These are phyloP conservation scores for Caligus rogercresseyi DNA, from an alignment of 1,140 invertebrate species.

Conservation along the genomic window DNA sequence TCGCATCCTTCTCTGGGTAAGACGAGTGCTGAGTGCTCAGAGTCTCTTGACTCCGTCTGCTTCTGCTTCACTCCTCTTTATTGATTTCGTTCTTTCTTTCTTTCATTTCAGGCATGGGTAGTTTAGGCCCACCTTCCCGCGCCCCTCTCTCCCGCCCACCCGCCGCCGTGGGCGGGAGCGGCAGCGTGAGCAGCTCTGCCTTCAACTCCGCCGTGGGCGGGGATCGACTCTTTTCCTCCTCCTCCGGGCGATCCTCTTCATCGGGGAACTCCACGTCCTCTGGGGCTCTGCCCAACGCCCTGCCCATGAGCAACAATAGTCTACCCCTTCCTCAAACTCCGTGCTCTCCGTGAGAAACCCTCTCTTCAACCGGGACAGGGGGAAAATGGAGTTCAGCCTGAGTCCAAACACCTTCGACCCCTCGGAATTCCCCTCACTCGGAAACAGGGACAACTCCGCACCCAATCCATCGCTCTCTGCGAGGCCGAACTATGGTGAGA, in stretches of 20 bases:
- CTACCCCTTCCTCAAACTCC: neutral
- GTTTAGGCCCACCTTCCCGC: neutral
- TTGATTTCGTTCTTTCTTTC: neutral
- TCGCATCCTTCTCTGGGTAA: neutral
- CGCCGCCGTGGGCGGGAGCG: neutral
- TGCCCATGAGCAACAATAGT: neutral
- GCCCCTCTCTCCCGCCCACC: neutral
- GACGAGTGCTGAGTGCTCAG: too few species aligned
- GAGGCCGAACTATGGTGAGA: slow-evolving; percentile 12
- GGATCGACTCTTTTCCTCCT: neutral
- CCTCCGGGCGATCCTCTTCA: neutral
- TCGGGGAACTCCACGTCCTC: neutral
- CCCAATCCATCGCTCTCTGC: slow-evolving; percentile 10
- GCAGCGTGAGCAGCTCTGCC: neutral
- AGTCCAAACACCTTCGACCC: slow-evolving; percentile 11
- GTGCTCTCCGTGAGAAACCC: neutral
- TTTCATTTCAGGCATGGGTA: neutral
- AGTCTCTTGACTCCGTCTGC: neutral
- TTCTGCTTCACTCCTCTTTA: neutral
- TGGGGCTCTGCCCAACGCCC: neutral
- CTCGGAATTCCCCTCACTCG: slow-evolving; percentile 11
- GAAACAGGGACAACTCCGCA: slow-evolving; percentile 9
- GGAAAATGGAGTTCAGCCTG: slow-evolving; percentile 2
- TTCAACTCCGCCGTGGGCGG: slow-evolving; percentile 8
- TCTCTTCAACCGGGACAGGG: slow-evolving; percentile 2